These are phyloP conservation scores for Argyrosomus japonicus DNA, from an alignment of 2,113 vertebrate species.

Conservation along the genomic window DNA sequence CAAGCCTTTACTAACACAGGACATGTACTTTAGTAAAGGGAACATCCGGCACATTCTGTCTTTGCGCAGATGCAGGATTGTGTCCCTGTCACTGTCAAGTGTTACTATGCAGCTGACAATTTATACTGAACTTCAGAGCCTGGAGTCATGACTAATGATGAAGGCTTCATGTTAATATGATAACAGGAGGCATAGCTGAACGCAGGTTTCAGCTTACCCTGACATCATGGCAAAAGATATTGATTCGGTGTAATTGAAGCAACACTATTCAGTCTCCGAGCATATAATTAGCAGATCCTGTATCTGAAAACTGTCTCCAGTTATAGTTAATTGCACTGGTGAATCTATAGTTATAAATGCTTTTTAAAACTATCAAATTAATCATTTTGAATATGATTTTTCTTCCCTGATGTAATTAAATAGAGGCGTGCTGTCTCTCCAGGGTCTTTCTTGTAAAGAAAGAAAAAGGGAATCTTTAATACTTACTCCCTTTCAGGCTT, in stretches of 20 bases:
- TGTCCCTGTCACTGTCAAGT: conserved; percentile 24
- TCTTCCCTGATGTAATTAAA: conserved; percentile 34
- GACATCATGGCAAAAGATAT: conserved; percentile 76
- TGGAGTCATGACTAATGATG: conserved; percentile 70
- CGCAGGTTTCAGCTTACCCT: conserved; percentile 70
- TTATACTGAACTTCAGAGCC: conserved; percentile 47
- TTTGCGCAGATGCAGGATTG: not conserved
- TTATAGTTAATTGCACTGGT: conserved; percentile 55
- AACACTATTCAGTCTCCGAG: conserved; percentile 63
- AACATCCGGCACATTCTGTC: not conserved
- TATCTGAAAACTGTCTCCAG: conserved; percentile 73
- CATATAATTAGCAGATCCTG: conserved; percentile 77
- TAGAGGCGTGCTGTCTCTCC: not conserved
- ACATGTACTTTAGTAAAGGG: not conserved
- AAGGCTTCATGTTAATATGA: conserved; percentile 74
- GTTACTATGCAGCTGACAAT: conserved; percentile 21
- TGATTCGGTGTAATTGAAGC: conserved; percentile 75
- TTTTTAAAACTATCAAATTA: conserved; percentile 54
- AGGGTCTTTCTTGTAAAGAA: not conserved
- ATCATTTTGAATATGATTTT: conserved; percentile 30
- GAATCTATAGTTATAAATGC: conserved; percentile 39
- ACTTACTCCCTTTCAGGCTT: not conserved
- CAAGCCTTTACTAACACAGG: not conserved
- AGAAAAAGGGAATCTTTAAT: not conserved
- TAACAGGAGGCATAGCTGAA: conserved; percentile 65